phyloP scores from a whole-genome alignment of 2,797 vertebrate genomes.

The Lophotriccus pileatus region DNA sequence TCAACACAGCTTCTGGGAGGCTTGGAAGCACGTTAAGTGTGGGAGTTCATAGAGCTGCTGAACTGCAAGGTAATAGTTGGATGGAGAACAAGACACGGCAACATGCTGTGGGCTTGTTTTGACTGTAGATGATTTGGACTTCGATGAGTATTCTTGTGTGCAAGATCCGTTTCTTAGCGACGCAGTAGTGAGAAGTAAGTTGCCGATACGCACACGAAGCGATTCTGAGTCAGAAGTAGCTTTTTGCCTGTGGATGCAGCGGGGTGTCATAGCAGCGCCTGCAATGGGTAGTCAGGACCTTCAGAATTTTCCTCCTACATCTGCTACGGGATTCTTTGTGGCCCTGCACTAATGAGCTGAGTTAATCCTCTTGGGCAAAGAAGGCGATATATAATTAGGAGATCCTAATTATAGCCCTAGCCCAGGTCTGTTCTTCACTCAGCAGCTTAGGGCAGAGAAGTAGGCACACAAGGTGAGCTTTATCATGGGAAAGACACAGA shows the following conservation, averaged over 20 bases:
- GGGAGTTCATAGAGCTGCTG: slow-evolving; percentile 33
- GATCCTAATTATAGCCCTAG: background rate
- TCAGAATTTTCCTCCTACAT: background rate
- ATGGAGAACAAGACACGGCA: slow-evolving; percentile 13
- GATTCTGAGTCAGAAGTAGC: background rate
- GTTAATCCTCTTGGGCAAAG: background rate
- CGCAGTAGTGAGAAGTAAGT: background rate
- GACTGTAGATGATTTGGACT: slow-evolving; percentile 21
- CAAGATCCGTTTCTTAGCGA: slow-evolving; percentile 27
- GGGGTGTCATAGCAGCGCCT: background rate
- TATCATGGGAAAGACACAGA: background rate
- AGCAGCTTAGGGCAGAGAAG: background rate
- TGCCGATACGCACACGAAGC: background rate
- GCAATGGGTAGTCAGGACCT: background rate
- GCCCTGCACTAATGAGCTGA: background rate
- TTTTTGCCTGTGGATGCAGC: background rate
- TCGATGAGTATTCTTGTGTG: background rate
- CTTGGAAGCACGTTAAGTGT: slow-evolving; percentile 20
- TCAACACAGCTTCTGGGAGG: slow-evolving; percentile 21
- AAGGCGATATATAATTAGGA: background rate
- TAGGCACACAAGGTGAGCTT: background rate
- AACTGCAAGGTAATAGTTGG: slow-evolving; percentile 34
- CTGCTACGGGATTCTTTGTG: background rate
- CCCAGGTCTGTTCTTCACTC: background rate
- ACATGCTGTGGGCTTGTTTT: slow-evolving; percentile 36